Evolutionary conservation across 30 jellyfish, hydroid and myxozoan species (phyloP).

Genomic region (Hydractinia echinata): DNA sequence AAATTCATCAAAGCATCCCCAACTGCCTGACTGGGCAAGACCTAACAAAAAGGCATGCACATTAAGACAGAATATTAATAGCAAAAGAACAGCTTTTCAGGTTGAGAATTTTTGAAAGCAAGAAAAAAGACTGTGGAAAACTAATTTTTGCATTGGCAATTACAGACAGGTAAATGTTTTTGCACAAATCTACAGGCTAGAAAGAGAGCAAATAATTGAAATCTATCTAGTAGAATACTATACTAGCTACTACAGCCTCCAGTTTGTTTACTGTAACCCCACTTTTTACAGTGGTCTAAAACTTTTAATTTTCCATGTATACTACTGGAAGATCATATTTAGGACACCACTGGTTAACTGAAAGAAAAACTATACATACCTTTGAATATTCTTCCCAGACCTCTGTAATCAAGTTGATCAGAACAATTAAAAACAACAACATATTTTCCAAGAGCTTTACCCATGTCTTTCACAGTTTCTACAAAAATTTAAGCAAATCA

Average conservation of each 20-base stretch:
- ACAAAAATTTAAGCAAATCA: background rate
- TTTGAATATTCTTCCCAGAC: constrained; percentile 86
- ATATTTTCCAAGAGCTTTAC: constrained; percentile 91
- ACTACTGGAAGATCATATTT: background rate
- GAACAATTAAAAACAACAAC: constrained; percentile 92
- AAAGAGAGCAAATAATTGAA: too few species aligned
- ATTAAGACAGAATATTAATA: too few species aligned
- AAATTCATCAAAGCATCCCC: constrained; percentile 95
- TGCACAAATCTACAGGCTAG: too few species aligned
- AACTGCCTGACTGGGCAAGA: constrained; percentile 88
- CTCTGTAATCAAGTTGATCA: constrained; percentile 92
- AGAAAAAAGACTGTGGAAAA: too few species aligned
- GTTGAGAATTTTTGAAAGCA: too few species aligned
- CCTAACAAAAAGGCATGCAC: constrained; percentile 22
- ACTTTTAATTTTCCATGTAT: background rate
- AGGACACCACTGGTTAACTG: background rate
- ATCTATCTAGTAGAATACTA: too few species aligned
- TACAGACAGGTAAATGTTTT: too few species aligned
- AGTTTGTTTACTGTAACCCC: too few species aligned
- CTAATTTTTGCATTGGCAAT: too few species aligned
- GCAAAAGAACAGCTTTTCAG: too few species aligned
- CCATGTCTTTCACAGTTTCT: constrained; percentile 65
- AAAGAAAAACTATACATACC: constrained; percentile 26
- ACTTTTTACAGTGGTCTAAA: background rate
- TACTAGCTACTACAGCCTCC: too few species aligned